These are phyloP conservation scores for Hozukius guyotensis DNA, from an alignment of 2,797 vertebrate genomes.

Conservation along the genomic window DNA sequence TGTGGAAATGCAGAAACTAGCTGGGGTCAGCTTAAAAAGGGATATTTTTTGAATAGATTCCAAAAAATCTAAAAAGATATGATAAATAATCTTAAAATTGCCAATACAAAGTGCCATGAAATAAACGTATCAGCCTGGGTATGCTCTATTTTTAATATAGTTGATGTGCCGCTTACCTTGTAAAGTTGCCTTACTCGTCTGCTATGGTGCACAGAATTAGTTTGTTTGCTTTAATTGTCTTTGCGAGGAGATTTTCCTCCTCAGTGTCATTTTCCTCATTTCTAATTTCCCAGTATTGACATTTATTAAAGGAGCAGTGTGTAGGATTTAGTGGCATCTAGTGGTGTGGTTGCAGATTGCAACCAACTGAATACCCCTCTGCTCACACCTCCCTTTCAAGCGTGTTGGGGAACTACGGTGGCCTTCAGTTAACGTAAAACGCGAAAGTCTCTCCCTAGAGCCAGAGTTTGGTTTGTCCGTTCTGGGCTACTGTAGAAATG, in stretches of 20 bases:
- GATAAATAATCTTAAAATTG: neutral
- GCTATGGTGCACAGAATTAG: neutral
- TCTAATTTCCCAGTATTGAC: neutral
- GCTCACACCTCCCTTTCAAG: too few species aligned
- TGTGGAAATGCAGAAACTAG: neutral
- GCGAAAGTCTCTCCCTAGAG: too few species aligned
- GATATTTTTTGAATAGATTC: neutral
- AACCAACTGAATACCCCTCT: too few species aligned
- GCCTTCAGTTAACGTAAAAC: too few species aligned
- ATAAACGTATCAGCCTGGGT: neutral
- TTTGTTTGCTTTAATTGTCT: neutral
- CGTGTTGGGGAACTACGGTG: too few species aligned
- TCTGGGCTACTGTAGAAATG: too few species aligned
- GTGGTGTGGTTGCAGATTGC: too few species aligned
- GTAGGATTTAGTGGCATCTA: too few species aligned
- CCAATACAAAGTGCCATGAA: conserved; percentile 28
- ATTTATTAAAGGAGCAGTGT: neutral
- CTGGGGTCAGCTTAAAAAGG: neutral
- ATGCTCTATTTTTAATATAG: conserved; percentile 1
- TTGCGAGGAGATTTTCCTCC: neutral
- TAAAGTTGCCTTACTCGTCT: conserved; percentile 9
- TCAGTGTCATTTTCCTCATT: neutral
- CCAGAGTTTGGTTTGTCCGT: too few species aligned
- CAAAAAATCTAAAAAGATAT: neutral
- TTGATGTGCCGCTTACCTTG: neutral